Evolutionary conservation across 2,888 invertebrate species (phyloP), one percentile per base, ranked within the genome.

Genomic region (Heteropelma amictum): DNA sequence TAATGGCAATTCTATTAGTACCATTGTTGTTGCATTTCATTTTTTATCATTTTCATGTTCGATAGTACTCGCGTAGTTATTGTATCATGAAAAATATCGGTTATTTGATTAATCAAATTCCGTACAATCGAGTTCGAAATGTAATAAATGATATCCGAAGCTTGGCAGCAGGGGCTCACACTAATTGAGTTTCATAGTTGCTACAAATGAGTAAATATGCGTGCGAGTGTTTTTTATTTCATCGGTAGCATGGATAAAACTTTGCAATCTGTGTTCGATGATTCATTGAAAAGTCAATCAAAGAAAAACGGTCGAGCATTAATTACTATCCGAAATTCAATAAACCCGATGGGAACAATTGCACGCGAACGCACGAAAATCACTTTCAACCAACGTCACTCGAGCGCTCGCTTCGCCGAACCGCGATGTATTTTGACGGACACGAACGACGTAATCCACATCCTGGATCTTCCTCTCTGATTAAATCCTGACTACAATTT

Each of bases 311-410:
- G 12, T 58, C 65, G 21, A 40, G 40, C 68, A 58, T 64, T 77
- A 78, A 78, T 77, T 76, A 63, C 69, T 77, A 72, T 75, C 60
- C 65, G 76, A 80, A 73, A 81, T 80, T 79, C 79, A 73, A 81
- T 82, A 78, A 80, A 79, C 77, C 53, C 54, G 54, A 53, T 73
- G 72, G 64, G 42, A 54, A 45, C 71, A 40, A 76, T 70, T 78
- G 81, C 76, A 77, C 56, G 58, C 72, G 77, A 40, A 80, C 72
- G 71, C 77, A 65, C 21, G 77, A 77, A 77, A 79, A 81, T 81
- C 78, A 75, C 75, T 72, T 51, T 74, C n/a, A n/a, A 71, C 60
- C 74, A 71, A 70, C 78, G 68, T 61, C 68, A 53, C 47, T 45
- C 42, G n/a, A 14, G 49, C 28, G 42, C 47, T 49, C 40, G 64